These are phyloP conservation scores for Ormyrus labotus DNA, from an alignment of 2,888 invertebrate genomes.

Conservation along the genomic window DNA sequence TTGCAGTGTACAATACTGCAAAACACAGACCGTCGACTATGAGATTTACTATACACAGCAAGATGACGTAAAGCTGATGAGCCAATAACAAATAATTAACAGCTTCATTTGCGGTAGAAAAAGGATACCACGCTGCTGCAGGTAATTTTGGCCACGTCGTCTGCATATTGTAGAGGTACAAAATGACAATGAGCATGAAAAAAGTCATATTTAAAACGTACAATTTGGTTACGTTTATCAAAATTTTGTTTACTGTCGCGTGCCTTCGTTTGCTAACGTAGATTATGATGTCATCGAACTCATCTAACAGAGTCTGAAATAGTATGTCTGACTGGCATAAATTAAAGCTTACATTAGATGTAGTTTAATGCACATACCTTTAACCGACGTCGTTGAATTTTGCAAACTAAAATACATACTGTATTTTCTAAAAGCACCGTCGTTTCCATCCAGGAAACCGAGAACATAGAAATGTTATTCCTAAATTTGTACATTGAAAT, in stretches of 20 bases:
- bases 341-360: too few species aligned
- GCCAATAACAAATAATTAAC: neutral
- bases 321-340: too few species aligned
- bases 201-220: neutral
- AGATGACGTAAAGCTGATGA: conserved; percentile 1
- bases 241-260: neutral
- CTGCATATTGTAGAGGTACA: neutral
- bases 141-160: neutral
- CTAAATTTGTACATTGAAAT: neutral
- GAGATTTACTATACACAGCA: neutral
- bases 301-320: too few species aligned
- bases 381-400: neutral
- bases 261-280: neutral
- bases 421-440: neutral
- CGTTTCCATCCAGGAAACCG: neutral
- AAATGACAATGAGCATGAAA: neutral
- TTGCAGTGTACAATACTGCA: neutral
- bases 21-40: conserved; percentile 9
- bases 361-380: neutral
- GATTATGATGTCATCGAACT: neutral
- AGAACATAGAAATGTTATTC: neutral
- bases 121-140: conserved; percentile 2
- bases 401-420: conserved; percentile 1
- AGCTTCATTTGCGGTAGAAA: neutral
- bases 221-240: neutral